These are phyloP conservation scores for Corydoras sp. DNA, from an alignment of 2,113 vertebrate species.

Conservation along the genomic window DNA sequence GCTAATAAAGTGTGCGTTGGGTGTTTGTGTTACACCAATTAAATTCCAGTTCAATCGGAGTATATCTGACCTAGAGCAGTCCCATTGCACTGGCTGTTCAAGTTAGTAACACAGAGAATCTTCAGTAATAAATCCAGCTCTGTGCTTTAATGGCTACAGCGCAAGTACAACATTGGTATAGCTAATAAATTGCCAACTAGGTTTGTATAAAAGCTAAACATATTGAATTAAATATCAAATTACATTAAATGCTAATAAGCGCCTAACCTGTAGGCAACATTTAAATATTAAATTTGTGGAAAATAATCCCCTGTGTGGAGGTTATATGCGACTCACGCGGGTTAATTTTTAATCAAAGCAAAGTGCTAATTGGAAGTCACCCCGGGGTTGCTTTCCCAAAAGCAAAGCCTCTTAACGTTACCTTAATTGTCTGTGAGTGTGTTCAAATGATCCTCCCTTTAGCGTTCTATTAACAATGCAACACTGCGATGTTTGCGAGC, in stretches of 20 bases:
- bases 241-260: conserved; percentile 62
- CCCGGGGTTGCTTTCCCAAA: conserved; percentile 26
- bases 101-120: no score
- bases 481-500: neutral
- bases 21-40: no score
- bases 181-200: no score
- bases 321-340: conserved; percentile 64
- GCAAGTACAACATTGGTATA: no score
- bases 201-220: neutral
- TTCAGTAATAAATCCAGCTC: no score
- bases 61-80: no score
- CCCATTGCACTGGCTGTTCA: no score
- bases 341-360: conserved; percentile 59
- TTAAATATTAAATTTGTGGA: conserved; percentile 62
- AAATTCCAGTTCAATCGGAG: no score
- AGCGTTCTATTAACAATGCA: neutral
- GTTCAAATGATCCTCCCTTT: neutral
- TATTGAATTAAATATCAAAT: conserved; percentile 3
- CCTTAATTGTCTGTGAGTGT: neutral
- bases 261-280: conserved; percentile 58
- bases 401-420: neutral
- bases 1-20: no score
- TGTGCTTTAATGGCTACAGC: no score
- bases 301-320: conserved; percentile 53
- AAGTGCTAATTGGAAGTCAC: conserved; percentile 64